These are phyloP conservation scores for Tragopan temminckii DNA, from an alignment of 2,797 vertebrate species.

Conservation along the genomic window DNA sequence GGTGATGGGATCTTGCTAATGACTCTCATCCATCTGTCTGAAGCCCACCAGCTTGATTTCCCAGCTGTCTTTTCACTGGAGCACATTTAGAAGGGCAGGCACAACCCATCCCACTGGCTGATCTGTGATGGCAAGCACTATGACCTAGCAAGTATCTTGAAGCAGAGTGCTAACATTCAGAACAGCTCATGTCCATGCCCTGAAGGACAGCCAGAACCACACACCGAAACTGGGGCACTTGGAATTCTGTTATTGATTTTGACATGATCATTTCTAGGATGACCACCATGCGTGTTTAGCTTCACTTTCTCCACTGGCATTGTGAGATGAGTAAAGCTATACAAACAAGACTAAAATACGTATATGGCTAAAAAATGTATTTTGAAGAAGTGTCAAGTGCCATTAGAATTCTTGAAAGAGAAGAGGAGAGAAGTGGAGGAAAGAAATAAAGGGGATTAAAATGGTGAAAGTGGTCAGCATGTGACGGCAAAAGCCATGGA, in stretches of 20 bases:
- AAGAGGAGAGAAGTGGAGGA: not conserved
- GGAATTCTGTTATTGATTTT: not conserved
- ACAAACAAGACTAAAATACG: not conserved
- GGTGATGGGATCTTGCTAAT: fast-evolving
- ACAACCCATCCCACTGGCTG: not conserved
- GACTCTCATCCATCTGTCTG: not conserved
- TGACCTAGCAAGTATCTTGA: fast-evolving
- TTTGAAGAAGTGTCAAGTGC: not conserved
- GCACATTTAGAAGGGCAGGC: not conserved
- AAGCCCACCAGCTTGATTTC: not conserved
- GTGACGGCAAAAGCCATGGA: not conserved
- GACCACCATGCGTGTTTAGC: not conserved
- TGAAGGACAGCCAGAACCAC: not conserved
- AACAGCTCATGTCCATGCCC: not conserved
- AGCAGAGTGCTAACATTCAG: not conserved
- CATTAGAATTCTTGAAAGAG: not conserved
- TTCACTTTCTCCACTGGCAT: not conserved
- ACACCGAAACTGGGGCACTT: not conserved
- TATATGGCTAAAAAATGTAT: not conserved
- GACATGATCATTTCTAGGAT: not conserved
- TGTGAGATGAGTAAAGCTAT: not conserved
- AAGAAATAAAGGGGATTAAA: not conserved
- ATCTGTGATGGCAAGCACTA: not conserved
- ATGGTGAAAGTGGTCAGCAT: not conserved
- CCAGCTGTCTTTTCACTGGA: not conserved